Base-by-base conservation (phyloP, 2,113 vertebrate species). In the Hippocampus abdominalis region DNA sequence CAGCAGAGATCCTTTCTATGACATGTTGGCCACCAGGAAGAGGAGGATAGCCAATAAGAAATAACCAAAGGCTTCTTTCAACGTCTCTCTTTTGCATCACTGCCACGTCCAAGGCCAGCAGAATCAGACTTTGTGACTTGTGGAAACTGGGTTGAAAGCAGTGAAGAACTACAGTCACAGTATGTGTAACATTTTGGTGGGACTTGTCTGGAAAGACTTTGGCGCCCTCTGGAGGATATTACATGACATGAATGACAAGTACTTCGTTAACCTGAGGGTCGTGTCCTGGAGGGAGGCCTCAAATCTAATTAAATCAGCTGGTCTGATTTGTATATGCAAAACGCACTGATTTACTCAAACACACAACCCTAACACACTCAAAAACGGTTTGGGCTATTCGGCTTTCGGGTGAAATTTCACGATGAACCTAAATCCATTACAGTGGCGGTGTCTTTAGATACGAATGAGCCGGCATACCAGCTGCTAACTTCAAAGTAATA, bases 11-110 rank as follows among this genome's bases (percentile, higher is more conserved):
- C 97, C 97, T 21, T 99, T 99, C 91, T 98, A 98, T 8, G 97
- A 99, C 87, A 99, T 99, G 97, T 82, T 99, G 89, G 97, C 97
- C 69, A 98, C 95, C 42, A 94, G 96, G 89, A 99, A 99, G 78
- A 90, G 95, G 78, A 94, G 97, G 88, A 95, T 99, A 71, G 96
- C 97, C 82, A 95, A 95, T 80, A 98, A 98, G 84, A 98, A 99
- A 86, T 98, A 94, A 92, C 72, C 42, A 53, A 68, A 23, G 66
- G 71, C 53, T 20, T 48, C 27, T 32, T 48, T 57, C 64, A 61
- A 2, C 61, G 16, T 15, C 59, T 56, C 59, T 21, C 64, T 72
- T 63, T 69, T 73, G 67, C 80, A 72, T 81, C 78, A 69, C 65
- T 73, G 66, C 32, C 73, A 51, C 23, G 42, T 18, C 23, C 7